phyloP scores from a whole-genome alignment of 2,113 vertebrate species.

The Anas platyrhynchos region DNA sequence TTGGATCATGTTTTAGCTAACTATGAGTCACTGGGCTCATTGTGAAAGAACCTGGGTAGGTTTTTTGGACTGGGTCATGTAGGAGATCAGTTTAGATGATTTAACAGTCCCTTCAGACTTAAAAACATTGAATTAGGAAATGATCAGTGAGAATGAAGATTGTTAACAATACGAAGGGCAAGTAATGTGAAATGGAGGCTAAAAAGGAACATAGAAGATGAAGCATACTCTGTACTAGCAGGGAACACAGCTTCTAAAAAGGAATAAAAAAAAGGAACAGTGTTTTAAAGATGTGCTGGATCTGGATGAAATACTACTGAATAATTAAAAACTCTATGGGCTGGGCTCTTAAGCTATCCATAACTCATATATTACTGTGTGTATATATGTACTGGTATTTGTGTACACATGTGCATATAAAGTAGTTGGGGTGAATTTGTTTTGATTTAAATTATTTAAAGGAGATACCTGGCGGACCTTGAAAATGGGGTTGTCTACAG shows the following conservation, averaged over 20 bases:
- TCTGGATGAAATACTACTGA: neutral
- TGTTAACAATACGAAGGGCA: neutral
- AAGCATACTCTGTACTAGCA: neutral
- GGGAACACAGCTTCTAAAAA: neutral
- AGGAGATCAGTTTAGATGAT: neutral
- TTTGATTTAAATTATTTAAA: neutral
- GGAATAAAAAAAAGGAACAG: neutral
- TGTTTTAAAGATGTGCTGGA: neutral
- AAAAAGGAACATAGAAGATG: neutral
- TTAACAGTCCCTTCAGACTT: neutral
- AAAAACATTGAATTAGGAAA: neutral
- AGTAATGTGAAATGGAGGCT: neutral
- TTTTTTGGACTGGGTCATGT: neutral
- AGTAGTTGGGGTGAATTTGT: neutral
- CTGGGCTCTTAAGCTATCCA: neutral
- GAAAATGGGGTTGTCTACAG: neutral
- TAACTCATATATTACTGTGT: neutral
- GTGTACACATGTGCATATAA: fast-evolving
- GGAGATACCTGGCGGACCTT: neutral
- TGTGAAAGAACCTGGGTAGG: neutral
- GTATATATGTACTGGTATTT: neutral
- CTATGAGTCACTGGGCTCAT: neutral
- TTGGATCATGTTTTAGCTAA: neutral
- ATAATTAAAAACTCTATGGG: neutral
- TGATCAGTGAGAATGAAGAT: neutral